These are phyloP conservation scores for Gephyroberyx darwinii DNA, from an alignment of 2,797 vertebrate genomes.

Conservation along the genomic window DNA sequence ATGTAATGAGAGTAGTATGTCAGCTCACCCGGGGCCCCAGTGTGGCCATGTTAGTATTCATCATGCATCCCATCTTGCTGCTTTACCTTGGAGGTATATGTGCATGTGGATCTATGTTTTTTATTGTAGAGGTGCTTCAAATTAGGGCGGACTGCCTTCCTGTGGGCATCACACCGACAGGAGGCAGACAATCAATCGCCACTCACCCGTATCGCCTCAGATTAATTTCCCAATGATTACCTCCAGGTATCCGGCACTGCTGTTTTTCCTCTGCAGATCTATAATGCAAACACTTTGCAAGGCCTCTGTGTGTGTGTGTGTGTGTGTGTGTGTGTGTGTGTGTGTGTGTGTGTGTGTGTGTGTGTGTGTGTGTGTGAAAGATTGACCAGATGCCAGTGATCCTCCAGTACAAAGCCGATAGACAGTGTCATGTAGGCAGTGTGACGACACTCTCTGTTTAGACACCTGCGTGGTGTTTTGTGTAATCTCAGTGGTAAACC, in stretches of 20 bases:
- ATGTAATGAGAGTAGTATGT: constrained; percentile 47
- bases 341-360: constrained; percentile 15
- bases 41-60: constrained; percentile 52
- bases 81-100: constrained; percentile 32
- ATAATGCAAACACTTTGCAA: constrained; percentile 62
- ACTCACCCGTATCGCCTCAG: constrained; percentile 51
- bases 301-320: constrained; percentile 2
- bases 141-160: constrained; percentile 46
- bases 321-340: constrained; percentile 12
- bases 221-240: constrained; percentile 70
- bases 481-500: constrained; percentile 24
- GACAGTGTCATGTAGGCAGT: neutral
- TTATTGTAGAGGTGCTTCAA: constrained; percentile 40
- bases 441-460: constrained; percentile 38
- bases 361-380: constrained; percentile 8
- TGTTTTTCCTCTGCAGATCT: constrained; percentile 57
- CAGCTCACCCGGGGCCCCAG: constrained; percentile 28
- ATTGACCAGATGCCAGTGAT: no score
- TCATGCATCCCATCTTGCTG: constrained; percentile 34
- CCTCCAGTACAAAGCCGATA: neutral
- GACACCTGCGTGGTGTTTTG: constrained; percentile 11
- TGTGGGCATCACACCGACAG: constrained; percentile 41
- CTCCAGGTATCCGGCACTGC: constrained; percentile 55
- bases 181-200: constrained; percentile 64
- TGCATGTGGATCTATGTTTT: constrained; percentile 21